Conservation (phyloP, 2,888 invertebrate species). For the Lamellibrachia columna region DNA sequence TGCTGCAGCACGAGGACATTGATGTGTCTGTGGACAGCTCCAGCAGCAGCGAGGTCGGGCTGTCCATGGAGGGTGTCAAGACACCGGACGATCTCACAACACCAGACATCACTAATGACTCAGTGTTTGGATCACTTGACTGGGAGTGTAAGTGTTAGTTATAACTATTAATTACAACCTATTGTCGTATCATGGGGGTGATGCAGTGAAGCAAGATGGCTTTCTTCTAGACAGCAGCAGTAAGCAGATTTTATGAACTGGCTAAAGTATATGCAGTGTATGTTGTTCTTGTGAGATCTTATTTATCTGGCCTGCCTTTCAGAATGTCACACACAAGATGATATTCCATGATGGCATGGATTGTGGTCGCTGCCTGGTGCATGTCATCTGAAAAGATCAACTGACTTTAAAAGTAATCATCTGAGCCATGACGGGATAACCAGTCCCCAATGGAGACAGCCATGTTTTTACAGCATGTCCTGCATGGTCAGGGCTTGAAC, state of each 20-base stretch:
- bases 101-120: constrained; percentile 31
- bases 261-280: no score
- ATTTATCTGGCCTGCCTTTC: background rate
- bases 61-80: constrained; percentile 26
- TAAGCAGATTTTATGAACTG: no score
- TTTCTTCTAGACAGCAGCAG: no score
- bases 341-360: background rate
- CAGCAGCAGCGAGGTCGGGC: constrained; percentile 21
- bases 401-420: background rate
- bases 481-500: background rate
- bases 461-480: background rate
- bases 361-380: background rate
- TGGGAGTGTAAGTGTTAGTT: constrained; percentile 25
- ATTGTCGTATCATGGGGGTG: background rate
- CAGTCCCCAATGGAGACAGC: background rate
- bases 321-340: background rate
- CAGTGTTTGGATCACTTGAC: constrained; percentile 31
- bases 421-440: background rate
- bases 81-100: constrained; percentile 35
- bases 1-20: constrained; percentile 27
- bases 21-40: constrained; percentile 25
- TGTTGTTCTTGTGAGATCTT: no score
- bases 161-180: background rate
- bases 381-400: background rate
- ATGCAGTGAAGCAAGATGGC: background rate